phyloP scores from a whole-genome alignment of 30 jellyfish, hydroid and myxozoan species.

The Aurelia aurita region DNA sequence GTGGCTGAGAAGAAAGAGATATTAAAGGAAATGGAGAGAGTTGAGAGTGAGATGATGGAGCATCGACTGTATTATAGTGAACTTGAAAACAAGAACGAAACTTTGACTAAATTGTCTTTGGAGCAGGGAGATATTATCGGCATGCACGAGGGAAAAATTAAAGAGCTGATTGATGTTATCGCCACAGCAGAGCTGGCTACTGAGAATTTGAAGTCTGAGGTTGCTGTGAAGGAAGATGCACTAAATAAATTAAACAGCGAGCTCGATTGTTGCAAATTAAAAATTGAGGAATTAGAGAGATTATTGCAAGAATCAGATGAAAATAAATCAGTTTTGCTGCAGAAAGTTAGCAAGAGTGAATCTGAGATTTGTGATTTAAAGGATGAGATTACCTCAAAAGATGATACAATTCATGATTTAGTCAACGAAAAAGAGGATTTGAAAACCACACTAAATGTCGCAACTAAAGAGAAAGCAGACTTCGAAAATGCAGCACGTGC shows the following conservation, averaged over 20 bases:
- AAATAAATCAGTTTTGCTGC: background rate
- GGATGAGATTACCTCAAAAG: background rate
- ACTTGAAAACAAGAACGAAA: conserved; percentile 34
- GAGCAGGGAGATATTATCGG: conserved; percentile 21
- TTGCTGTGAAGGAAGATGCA: conserved; percentile 3
- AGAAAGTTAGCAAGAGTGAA: background rate
- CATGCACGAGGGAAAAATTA: conserved; percentile 24
- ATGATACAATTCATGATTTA: background rate
- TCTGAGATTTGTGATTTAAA: background rate
- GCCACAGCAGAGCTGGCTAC: conserved; percentile 27
- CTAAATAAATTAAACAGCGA: background rate
- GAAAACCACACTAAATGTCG: conserved; percentile 12
- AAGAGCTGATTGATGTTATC: conserved; percentile 25
- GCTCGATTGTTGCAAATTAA: background rate
- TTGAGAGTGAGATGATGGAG: conserved; percentile 34
- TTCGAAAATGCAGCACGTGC: conserved; percentile 49
- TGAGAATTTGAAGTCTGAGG: conserved; percentile 17
- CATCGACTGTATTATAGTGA: conserved; percentile 15
- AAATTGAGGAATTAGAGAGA: conserved; percentile 18
- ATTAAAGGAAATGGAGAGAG: conserved; percentile 43
- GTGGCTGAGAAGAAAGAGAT: conserved; percentile 49
- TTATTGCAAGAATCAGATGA: background rate
- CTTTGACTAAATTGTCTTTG: background rate
- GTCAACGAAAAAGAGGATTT: conserved; percentile 23
- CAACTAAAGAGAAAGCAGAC: conserved; percentile 35